A percentile compares a stretch with the other conserved stretches of the same genome.
phyloP scores from a whole-genome alignment of 2,113 vertebrate species.

The Pongo abelii region DNA sequence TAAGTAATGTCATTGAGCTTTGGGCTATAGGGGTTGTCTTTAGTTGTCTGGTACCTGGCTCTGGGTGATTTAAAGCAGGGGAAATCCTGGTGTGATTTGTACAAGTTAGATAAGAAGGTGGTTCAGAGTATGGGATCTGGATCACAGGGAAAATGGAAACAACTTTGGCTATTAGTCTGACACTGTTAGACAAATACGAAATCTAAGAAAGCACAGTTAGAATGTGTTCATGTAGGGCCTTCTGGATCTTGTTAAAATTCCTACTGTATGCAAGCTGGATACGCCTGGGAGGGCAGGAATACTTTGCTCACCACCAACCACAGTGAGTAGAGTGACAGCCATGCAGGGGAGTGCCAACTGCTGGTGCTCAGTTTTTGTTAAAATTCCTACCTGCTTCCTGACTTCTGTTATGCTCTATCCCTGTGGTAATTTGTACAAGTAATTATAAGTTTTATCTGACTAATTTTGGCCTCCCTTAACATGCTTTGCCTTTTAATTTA shows the following conservation, averaged over 20 bases:
- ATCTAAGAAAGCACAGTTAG: background rate
- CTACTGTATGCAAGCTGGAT: background rate
- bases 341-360: background rate
- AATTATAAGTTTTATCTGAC: background rate
- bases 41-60: background rate
- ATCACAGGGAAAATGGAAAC: background rate
- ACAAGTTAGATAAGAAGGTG: background rate
- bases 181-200: background rate
- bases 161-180: background rate
- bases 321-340: background rate
- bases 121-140: background rate
- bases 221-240: background rate
- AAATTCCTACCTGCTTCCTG: background rate
- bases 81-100: background rate
- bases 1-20: background rate
- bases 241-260: background rate
- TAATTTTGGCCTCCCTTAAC: background rate
- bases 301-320: background rate
- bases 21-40: background rate
- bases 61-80: background rate
- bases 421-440: background rate
- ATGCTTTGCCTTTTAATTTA: background rate
- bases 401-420: background rate
- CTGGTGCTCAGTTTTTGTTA: background rate
- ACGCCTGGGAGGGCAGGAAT: background rate